Conservation (phyloP, 2,113 vertebrate species). For the Euleptes europaea region DNA sequence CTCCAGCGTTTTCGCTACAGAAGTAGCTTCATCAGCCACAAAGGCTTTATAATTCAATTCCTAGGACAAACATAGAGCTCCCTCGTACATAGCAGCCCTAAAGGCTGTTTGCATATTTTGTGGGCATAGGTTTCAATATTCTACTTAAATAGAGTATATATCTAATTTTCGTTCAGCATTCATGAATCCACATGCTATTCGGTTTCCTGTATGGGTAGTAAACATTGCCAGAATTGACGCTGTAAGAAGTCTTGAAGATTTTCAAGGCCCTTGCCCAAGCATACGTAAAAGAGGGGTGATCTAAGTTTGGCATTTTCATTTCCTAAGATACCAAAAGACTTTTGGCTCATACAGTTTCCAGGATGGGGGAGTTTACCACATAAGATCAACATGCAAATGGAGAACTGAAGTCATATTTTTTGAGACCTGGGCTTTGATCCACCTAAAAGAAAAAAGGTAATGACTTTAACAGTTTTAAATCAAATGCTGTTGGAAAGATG, state of each 20-base stretch:
- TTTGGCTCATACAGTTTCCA: conserved; percentile 57
- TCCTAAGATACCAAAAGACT: conserved; percentile 62
- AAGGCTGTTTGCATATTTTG: conserved; percentile 25
- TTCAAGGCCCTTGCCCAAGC: conserved; percentile 64
- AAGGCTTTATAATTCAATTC: too few relatives aligned
- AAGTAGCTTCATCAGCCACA: too few relatives aligned
- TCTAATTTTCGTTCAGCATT: conserved; percentile 52
- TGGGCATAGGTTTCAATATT: conserved; percentile 47
- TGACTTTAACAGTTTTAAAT: conserved; percentile 75
- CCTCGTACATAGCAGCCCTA: too few relatives aligned
- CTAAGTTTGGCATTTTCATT: conserved; percentile 57
- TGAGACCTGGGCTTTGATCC: conserved; percentile 66
- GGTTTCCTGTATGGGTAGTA: conserved; percentile 63
- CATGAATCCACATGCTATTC: conserved; percentile 47
- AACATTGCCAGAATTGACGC: conserved; percentile 62
- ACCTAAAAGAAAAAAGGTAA: conserved; percentile 65
- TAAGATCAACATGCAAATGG: conserved; percentile 61
- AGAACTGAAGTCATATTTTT: conserved; percentile 68
- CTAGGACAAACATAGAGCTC: too few relatives aligned
- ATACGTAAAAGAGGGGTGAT: conserved; percentile 58
- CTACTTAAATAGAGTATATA: conserved; percentile 43
- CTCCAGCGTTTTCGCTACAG: too few relatives aligned
- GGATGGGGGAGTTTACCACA: conserved; percentile 57
- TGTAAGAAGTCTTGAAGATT: conserved; percentile 67
- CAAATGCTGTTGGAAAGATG: conserved; percentile 69